phyloP scores from a whole-genome alignment of 2,113 vertebrate genomes.

The Chloropsis hardwickii region DNA sequence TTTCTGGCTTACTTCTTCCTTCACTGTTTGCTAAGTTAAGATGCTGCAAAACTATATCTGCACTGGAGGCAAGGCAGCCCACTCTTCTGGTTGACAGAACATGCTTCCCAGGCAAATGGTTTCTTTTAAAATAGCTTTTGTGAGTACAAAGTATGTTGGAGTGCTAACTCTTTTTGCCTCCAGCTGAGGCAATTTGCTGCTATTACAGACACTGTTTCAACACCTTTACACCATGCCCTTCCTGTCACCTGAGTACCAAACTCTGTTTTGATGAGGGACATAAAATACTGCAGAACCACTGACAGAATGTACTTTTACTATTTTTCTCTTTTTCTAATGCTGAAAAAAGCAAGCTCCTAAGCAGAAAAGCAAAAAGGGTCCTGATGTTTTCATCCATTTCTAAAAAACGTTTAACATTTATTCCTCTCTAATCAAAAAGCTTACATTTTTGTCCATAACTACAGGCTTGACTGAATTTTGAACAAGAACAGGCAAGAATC shows the following conservation, averaged over 20 bases:
- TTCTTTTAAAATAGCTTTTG: not conserved
- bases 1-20: not conserved
- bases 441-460: not conserved
- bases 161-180: not conserved
- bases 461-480: not conserved
- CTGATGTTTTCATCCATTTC: not conserved
- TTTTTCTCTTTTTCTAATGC: not conserved
- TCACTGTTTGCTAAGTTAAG: not conserved
- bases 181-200: not conserved
- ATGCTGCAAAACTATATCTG: not conserved
- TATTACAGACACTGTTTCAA: not conserved
- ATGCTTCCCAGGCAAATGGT: not conserved
- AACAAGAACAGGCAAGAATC: conserved; percentile 21
- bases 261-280: not conserved
- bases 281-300: not conserved
- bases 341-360: not conserved
- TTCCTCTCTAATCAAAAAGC: not conserved
- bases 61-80: not conserved
- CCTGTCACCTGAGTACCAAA: not conserved
- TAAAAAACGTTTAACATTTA: not conserved
- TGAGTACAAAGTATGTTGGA: not conserved
- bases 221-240: not conserved
- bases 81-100: not conserved
- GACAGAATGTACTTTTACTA: not conserved
- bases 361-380: not conserved